Evolutionary conservation across 1,140 invertebrate species (phyloP), one percentile per base, ranked within the genome.

Genomic region (Caenorhabditis elegans): DNA sequence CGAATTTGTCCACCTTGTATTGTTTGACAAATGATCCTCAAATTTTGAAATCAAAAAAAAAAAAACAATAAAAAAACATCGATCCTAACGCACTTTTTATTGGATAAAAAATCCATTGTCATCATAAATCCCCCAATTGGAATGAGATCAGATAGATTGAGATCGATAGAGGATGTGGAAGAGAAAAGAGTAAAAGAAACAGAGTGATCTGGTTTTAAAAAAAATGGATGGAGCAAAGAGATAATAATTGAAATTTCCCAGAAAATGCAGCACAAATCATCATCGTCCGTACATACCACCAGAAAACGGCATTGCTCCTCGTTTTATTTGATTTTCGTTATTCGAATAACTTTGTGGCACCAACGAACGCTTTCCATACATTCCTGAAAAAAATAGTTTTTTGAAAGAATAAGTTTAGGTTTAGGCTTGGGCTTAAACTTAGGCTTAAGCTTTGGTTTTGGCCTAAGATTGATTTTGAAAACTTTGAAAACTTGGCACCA

Each of bases 211-310:
- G n/a, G n/a, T n/a, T n/a, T n/a, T n/a, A n/a, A n/a, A n/a, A 26
- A 55, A 11, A 55, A 55, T 10, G 11, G 19, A 8, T 26, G 24
- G 13, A 8, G 51, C 51, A 26, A 17, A 26, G 51, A 11, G 51
- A 19, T n/a, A 4, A 17, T 48, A 8, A 26, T 28, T 26, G 49
- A 55, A 55, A 13, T 5, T 11, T 55, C 51, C 51, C 24, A 55
- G 1, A n/a, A n/a, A n/a, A n/a, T n/a, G n/a, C n/a, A n/a, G n/a
- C n/a, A n/a, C n/a, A n/a, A 55, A 5, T 8, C 19, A 70, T 70
- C 60, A 70, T 70, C 60, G 60, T 70, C 60, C 60, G 26, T 70
- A 70, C 60, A 70, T 70, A 34, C 60, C 60, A 11, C 60, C 60
- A 6, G 60, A 70, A 13, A 70, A 70, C n/a, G 60, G 60, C 60